Evolutionary conservation across 1,140 invertebrate species (phyloP).

Genomic region (Hetaerina americana): DNA sequence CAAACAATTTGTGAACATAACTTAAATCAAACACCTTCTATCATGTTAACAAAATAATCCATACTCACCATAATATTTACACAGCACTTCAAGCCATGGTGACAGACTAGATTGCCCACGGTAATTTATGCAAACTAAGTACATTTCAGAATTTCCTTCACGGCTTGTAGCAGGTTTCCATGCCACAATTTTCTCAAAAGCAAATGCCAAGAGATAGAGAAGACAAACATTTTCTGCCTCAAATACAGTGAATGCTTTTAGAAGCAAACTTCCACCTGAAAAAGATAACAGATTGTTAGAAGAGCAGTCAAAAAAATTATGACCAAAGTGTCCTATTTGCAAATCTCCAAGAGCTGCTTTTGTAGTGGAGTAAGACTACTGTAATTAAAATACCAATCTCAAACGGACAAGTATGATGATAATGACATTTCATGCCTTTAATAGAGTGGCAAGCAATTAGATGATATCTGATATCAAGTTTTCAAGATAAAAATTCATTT

Average conservation of each 20-base stretch:
- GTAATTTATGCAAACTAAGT: slow-evolving; percentile 65
- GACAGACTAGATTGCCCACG: slow-evolving; percentile 31
- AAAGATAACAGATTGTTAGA: slow-evolving; percentile 13
- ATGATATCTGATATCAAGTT: too few relatives aligned
- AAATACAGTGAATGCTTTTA: slow-evolving; percentile 91
- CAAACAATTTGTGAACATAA: too few relatives aligned
- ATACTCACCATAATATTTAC: slow-evolving; percentile 31
- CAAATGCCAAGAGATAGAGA: slow-evolving; percentile 63
- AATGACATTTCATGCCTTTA: too few relatives aligned
- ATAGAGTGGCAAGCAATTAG: too few relatives aligned
- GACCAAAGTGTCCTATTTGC: too few relatives aligned
- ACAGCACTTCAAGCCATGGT: slow-evolving; percentile 32
- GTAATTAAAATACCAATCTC: too few relatives aligned
- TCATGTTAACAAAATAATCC: too few relatives aligned
- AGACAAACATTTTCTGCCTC: slow-evolving; percentile 66
- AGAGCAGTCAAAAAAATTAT: slow-evolving; percentile 2
- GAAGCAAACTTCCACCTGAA: slow-evolving; percentile 60
- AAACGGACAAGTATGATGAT: too few relatives aligned
- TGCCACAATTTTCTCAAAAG: slow-evolving; percentile 56
- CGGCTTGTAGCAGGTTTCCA: slow-evolving; percentile 87
- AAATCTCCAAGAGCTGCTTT: too few relatives aligned
- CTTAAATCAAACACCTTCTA: too few relatives aligned
- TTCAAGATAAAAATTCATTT: too few relatives aligned
- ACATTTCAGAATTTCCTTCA: slow-evolving; percentile 87
- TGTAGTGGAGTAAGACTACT: too few relatives aligned